Evolutionary conservation across 2,113 vertebrate genomes (phyloP).

Genomic region (Lanius ludovicianus): DNA sequence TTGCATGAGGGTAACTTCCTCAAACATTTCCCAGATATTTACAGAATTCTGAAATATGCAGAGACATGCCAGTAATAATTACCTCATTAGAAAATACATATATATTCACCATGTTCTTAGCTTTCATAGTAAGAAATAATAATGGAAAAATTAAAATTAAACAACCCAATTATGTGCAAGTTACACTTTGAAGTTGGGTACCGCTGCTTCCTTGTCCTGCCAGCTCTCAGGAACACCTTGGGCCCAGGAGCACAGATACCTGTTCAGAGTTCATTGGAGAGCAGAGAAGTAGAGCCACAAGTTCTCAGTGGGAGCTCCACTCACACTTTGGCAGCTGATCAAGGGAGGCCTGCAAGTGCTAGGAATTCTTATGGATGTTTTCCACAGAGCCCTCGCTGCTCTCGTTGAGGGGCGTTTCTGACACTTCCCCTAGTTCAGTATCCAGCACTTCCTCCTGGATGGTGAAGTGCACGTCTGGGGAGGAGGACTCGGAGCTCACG

Average conservation of each 20-base stretch:
- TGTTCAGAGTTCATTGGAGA: constrained; percentile 7
- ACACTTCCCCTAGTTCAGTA: constrained; percentile 74
- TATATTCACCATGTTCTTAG: neutral
- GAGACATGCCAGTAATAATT: constrained; percentile 18
- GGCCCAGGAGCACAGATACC: neutral
- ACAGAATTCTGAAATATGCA: constrained; percentile 21
- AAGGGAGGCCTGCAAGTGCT: constrained; percentile 39
- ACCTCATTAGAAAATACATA: neutral
- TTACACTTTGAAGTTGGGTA: neutral
- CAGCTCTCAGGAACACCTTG: neutral
- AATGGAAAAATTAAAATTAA: constrained; percentile 8
- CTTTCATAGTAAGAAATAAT: constrained; percentile 15
- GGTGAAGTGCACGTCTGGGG: constrained; percentile 84
- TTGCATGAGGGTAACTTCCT: neutral
- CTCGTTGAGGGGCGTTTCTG: constrained; percentile 69
- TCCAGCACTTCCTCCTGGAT: constrained; percentile 89
- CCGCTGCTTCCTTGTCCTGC: neutral
- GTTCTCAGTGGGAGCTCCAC: constrained; percentile 13
- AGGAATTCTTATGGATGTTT: constrained; percentile 70
- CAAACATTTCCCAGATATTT: constrained; percentile 9
- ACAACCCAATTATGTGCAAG: neutral
- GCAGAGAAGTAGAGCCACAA: constrained; percentile 34
- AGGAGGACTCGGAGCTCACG: constrained; percentile 89
- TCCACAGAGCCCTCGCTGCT: constrained; percentile 80
- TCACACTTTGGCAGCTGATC: neutral